Conservation (phyloP, 2,888 invertebrate genomes). For the Coleophora flavipennella region DNA sequence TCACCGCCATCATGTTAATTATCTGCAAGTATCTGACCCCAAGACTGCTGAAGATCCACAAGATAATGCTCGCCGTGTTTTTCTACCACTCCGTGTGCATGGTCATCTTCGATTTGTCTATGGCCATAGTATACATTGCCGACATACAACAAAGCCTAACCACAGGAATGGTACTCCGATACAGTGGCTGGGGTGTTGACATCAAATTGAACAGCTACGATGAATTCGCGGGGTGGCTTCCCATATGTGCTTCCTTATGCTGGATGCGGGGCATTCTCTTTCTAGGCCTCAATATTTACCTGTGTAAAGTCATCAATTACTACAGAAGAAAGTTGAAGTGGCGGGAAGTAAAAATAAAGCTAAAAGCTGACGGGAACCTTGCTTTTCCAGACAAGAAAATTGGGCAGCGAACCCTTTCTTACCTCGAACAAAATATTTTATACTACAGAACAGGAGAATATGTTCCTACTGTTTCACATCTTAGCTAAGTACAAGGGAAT, state of each 20-base stretch:
- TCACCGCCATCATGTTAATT: constrained; percentile 25
- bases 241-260: constrained; percentile 33
- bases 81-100: constrained; percentile 28
- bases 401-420: constrained; percentile 1
- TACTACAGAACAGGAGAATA: constrained; percentile 34
- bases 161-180: constrained; percentile 46
- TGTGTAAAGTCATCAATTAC: constrained; percentile 25
- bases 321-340: constrained; percentile 26
- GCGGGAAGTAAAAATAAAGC: constrained; percentile 26
- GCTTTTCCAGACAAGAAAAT: constrained; percentile 37
- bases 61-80: constrained; percentile 23
- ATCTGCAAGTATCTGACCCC: constrained; percentile 14
- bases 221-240: constrained; percentile 52
- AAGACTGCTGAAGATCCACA: constrained; percentile 18
- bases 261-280: constrained; percentile 47
- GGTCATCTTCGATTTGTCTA: constrained; percentile 41
- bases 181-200: constrained; percentile 50
- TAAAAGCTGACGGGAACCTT: constrained; percentile 19
- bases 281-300: constrained; percentile 36
- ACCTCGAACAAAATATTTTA: constrained; percentile 19
- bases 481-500: background rate
- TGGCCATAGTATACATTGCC: constrained; percentile 48
- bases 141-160: constrained; percentile 52
- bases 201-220: constrained; percentile 29
- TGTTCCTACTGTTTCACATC: constrained; percentile 18